Percentiles rank a stretch among this genome's conserved stretches.
These are phyloP conservation scores for Macrocentrus cingulum DNA, from an alignment of 1,140 invertebrate genomes.

Conservation along the genomic window DNA sequence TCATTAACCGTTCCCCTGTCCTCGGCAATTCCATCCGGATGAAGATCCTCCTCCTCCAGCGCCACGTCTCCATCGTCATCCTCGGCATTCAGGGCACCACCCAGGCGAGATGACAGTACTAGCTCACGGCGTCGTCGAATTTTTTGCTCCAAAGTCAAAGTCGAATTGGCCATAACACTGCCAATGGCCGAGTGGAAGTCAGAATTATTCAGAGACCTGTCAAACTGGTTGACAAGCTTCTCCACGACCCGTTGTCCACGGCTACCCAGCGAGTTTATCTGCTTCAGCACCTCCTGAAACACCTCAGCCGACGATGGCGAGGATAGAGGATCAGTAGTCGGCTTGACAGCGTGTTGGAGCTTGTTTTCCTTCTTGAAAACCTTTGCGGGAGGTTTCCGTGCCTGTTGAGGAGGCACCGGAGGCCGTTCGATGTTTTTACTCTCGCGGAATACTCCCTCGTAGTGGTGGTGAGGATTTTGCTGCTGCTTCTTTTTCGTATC, in stretches of 20 bases:
- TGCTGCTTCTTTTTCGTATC: constrained; percentile 44
- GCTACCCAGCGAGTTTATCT: constrained; percentile 60
- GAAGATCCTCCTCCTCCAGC: constrained; percentile 59
- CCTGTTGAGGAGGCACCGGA: no score
- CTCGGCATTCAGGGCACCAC: constrained; percentile 60
- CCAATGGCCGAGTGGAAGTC: constrained; percentile 31
- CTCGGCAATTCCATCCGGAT: constrained; percentile 67
- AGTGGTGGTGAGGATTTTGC: constrained; percentile 43
- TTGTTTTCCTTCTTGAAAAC: no score
- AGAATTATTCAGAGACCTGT: constrained; percentile 28
- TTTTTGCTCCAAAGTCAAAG: constrained; percentile 1
- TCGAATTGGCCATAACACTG: constrained; percentile 32
- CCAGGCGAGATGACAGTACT: constrained; percentile 50
- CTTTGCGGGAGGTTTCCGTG: no score
- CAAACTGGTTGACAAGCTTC: constrained; percentile 54
- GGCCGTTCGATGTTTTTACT: constrained; percentile 44
- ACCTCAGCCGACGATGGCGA: constrained; percentile 61
- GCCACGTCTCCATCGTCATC: constrained; percentile 65
- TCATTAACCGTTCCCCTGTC: constrained; percentile 65
- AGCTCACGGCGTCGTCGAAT: constrained; percentile 41
- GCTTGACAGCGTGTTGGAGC: no score
- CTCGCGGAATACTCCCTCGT: constrained; percentile 45
- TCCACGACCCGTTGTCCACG: constrained; percentile 60
- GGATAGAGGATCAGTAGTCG: no score
- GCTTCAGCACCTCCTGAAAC: constrained; percentile 62